These are phyloP conservation scores for Lagorchestes hirsutus DNA, from an alignment of 2,797 vertebrate genomes.

Conservation along the genomic window DNA sequence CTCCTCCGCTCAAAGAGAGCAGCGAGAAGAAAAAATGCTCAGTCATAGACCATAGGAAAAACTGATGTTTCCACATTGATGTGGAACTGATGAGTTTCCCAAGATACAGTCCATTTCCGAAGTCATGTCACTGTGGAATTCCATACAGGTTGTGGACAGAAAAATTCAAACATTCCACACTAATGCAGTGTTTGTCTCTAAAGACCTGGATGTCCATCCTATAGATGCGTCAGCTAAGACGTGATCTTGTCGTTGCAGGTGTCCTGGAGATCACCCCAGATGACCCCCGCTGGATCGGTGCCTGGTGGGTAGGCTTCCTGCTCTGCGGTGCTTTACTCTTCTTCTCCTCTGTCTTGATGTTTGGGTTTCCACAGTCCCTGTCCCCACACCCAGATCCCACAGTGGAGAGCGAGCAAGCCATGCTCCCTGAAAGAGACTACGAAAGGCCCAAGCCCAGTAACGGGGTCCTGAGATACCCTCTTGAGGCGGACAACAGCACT, in stretches of 20 bases:
- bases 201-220: fast-evolving
- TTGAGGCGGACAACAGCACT: constrained; percentile 87
- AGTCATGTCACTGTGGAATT: neutral
- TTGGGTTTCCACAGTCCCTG: constrained; percentile 97
- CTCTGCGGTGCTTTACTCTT: constrained; percentile 99
- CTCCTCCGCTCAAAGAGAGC: neutral
- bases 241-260: constrained; percentile 82
- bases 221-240: neutral
- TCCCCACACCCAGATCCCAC: constrained; percentile 85
- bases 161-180: neutral
- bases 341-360: constrained; percentile 97
- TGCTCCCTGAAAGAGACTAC: constrained; percentile 92
- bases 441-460: constrained; percentile 94
- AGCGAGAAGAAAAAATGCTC: neutral
- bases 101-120: fast-evolving
- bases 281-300: constrained; percentile 98
- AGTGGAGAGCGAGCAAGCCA: constrained; percentile 93
- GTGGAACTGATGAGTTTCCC: neutral
- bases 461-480: constrained; percentile 86
- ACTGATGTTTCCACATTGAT: neutral
- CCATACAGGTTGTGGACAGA: neutral
- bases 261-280: constrained; percentile 94
- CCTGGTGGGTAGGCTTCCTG: constrained; percentile 99
- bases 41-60: neutral
- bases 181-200: fast-evolving